Conservation (phyloP, 1,140 invertebrate species). For the Scylla paramamosain region DNA sequence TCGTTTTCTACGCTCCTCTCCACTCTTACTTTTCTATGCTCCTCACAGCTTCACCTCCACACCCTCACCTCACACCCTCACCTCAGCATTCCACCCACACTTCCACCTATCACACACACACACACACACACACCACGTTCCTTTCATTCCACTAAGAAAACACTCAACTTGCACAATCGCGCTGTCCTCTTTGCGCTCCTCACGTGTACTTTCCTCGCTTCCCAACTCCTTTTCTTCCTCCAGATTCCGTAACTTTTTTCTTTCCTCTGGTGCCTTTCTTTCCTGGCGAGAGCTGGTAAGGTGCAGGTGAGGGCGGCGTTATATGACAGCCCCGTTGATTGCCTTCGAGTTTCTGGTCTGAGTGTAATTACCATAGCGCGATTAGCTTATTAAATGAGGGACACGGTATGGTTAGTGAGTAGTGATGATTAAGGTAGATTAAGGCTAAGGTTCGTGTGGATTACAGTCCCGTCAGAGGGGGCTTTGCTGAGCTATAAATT, state of each 20-base stretch:
- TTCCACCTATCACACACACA: too few relatives aligned
- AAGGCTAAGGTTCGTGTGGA: background rate
- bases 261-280: background rate
- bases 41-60: too few relatives aligned
- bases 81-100: too few relatives aligned
- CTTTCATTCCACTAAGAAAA: constrained; percentile 14
- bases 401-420: background rate
- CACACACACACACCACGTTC: background rate
- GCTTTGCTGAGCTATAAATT: background rate
- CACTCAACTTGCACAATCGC: background rate
- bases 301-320: background rate
- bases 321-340: background rate
- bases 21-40: too few relatives aligned
- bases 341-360: background rate
- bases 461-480: background rate
- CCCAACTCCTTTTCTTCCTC: background rate
- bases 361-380: background rate
- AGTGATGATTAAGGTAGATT: background rate
- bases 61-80: too few relatives aligned
- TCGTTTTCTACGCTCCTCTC: too few relatives aligned
- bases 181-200: background rate
- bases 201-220: background rate
- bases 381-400: background rate
- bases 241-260: background rate
- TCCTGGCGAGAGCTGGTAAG: background rate